phyloP scores from a whole-genome alignment of 53 echinoderm and acorn worm genomes.

The Crossaster papposus region DNA sequence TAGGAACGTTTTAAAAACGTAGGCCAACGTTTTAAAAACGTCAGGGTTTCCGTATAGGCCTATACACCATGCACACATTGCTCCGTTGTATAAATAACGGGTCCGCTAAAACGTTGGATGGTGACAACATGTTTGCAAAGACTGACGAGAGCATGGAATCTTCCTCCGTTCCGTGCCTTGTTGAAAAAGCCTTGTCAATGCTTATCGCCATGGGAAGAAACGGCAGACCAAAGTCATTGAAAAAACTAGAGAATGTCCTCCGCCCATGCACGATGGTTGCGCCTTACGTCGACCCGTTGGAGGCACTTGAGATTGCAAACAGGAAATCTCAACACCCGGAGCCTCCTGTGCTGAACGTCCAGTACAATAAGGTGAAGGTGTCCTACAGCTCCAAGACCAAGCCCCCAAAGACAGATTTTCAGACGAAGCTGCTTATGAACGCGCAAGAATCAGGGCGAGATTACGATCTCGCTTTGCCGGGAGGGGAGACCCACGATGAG shows the following conservation, averaged over 20 bases:
- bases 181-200: slow-evolving; percentile 34
- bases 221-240: slow-evolving; percentile 32
- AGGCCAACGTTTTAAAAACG: neutral
- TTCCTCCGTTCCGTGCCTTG: neutral
- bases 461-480: neutral
- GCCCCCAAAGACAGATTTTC: neutral
- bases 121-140: neutral
- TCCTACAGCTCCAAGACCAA: neutral
- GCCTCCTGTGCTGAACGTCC: slow-evolving; percentile 13
- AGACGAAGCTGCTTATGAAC: neutral
- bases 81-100: no score
- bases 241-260: slow-evolving; percentile 47
- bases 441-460: neutral
- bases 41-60: neutral
- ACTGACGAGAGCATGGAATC: slow-evolving; percentile 2
- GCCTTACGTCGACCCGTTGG: slow-evolving; percentile 37
- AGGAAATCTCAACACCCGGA: neutral
- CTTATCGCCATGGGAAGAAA: slow-evolving; percentile 27
- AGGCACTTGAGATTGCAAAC: slow-evolving; percentile 23
- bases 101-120: no score
- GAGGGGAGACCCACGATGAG: neutral
- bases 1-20: neutral
- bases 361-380: neutral
- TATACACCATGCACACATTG: no score
- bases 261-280: slow-evolving; percentile 44